A percentile compares a stretch with the other conserved stretches of the same genome.
Evolutionary conservation across 2,888 invertebrate species (phyloP).

Genomic region (Sesamia inferens): DNA sequence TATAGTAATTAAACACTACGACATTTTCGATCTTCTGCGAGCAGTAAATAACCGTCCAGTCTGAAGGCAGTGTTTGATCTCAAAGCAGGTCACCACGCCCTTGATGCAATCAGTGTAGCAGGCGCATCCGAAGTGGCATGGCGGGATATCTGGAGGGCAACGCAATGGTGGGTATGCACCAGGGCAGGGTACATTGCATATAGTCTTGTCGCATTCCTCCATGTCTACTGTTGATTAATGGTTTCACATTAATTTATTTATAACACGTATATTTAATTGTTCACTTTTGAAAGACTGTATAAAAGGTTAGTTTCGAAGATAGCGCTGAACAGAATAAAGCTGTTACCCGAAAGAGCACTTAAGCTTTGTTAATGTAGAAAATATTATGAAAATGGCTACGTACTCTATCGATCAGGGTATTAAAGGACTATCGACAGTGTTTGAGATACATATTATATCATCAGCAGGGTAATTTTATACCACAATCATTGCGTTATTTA

Average conservation of each 20-base stretch:
- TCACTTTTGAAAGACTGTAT: not conserved
- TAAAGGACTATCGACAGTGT: not conserved
- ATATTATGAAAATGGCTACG: not conserved
- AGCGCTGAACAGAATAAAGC: not conserved
- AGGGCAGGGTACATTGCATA: slow-evolving; percentile 69
- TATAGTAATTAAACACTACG: not conserved
- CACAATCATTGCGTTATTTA: too few species aligned
- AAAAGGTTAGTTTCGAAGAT: not conserved
- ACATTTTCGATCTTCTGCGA: slow-evolving; percentile 31
- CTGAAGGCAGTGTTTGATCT: slow-evolving; percentile 65
- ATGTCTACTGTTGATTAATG: slow-evolving; percentile 28
- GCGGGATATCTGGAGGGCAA: slow-evolving; percentile 69
- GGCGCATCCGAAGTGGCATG: slow-evolving; percentile 69
- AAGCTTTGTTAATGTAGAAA: too few species aligned
- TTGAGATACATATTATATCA: not conserved
- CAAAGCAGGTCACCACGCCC: slow-evolving; percentile 64
- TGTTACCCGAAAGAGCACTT: not conserved
- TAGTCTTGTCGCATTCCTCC: slow-evolving; percentile 63
- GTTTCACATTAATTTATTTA: not conserved
- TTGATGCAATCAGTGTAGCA: slow-evolving; percentile 69
- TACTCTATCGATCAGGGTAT: not conserved
- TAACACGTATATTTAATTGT: not conserved
- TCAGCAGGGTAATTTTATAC: too few species aligned
- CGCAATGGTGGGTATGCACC: slow-evolving; percentile 66
- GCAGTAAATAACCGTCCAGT: slow-evolving; percentile 50